A percentile compares a stretch with the other conserved stretches of the same genome.
Conservation (phyloP, 2,888 invertebrate species). For the Himalopsyche japonica region DNA sequence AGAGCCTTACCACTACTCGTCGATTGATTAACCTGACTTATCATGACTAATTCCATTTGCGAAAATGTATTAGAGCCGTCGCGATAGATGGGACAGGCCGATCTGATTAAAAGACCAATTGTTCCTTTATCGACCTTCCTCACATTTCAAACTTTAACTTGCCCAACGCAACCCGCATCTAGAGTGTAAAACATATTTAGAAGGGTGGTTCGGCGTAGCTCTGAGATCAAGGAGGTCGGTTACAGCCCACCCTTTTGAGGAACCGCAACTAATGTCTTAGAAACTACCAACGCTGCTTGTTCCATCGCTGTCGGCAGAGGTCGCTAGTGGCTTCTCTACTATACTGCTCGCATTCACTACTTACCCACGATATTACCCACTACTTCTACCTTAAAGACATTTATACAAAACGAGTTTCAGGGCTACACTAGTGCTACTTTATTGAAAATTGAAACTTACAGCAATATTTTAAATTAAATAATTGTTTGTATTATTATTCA, state of each 20-base stretch:
- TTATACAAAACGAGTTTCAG: not conserved
- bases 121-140: slow-evolving; percentile 18
- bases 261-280: slow-evolving; percentile 35
- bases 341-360: slow-evolving; percentile 7
- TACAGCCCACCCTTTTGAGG: not conserved
- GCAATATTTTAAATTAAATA: not conserved
- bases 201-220: not conserved
- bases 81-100: slow-evolving; percentile 11
- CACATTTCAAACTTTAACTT: not conserved
- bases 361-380: not conserved
- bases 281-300: slow-evolving; percentile 16
- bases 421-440: not conserved
- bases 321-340: slow-evolving; percentile 10
- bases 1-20: slow-evolving; percentile 7
- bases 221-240: slow-evolving; percentile 12
- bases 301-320: slow-evolving; percentile 11
- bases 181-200: slow-evolving; percentile 21
- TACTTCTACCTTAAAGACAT: not conserved
- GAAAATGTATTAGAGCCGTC: slow-evolving; percentile 19
- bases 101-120: slow-evolving; percentile 32
- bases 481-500: not conserved
- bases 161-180: slow-evolving; percentile 5
- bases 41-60: slow-evolving; percentile 24
- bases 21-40: slow-evolving; percentile 32
- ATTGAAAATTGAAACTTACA: not conserved